Evolutionary conservation across 2,113 vertebrate genomes (phyloP).

Genomic region (Donacobius atricapilla): DNA sequence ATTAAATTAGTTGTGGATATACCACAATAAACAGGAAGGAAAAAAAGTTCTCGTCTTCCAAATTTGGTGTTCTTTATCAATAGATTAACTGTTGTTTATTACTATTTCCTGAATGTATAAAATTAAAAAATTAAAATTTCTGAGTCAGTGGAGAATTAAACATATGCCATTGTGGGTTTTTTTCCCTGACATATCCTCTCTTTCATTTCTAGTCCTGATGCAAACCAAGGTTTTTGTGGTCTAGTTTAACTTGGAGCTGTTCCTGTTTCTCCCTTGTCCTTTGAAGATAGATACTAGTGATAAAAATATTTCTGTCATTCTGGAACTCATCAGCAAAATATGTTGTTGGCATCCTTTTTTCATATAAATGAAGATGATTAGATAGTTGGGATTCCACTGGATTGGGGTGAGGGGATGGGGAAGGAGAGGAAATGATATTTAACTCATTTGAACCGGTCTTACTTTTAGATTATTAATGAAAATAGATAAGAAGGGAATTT

Average conservation of each 20-base stretch:
- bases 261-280: not conserved
- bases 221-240: not conserved
- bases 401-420: rapidly evolving
- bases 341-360: not conserved
- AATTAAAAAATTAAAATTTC: not conserved
- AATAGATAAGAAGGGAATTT: not conserved
- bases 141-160: not conserved
- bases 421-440: not conserved
- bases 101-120: not conserved
- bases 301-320: not conserved
- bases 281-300: not conserved
- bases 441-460: not conserved
- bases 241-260: not conserved
- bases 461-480: not conserved
- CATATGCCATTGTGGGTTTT: rapidly evolving
- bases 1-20: not conserved
- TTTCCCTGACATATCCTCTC: not conserved
- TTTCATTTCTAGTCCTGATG: not conserved
- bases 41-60: not conserved
- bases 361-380: not conserved
- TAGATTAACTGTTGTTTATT: not conserved
- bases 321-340: not conserved
- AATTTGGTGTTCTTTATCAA: not conserved
- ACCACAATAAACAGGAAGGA: not conserved
- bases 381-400: not conserved